Base-by-base conservation (phyloP, 2,113 vertebrate species). In the Nipponia nippon region DNA sequence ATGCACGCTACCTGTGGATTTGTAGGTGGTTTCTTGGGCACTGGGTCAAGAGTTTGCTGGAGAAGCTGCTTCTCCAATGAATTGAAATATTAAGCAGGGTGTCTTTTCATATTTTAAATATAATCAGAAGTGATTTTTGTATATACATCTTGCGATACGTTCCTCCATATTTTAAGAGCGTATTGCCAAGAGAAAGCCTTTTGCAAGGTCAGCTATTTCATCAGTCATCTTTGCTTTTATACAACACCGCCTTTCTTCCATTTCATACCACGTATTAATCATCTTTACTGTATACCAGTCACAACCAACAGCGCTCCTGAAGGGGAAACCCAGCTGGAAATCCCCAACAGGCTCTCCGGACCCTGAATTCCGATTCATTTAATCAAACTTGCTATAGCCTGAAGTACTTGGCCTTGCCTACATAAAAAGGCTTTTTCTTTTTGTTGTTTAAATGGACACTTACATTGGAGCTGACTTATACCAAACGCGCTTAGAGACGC, bases 291-390 rank as follows among this genome's bases (percentile, higher is more conserved):
- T 13, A 30, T 6, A 38, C 73, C 0, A 0, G 50, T 79, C 44
- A 46, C 29, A 82, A 36, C 65, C 80, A 46, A 66, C 3, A 1
- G 62, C 0, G 0, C 36, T 79, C 71, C 3, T 9, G 16, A 61
- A 59, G 85, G 79, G 93, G 76, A 95, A 96, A 92, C 22, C 75
- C 92, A 61, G 22, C 67, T 89, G 91, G 94, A 96, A 96, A 94
- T 92, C 89, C 95, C 95, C 90, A 93, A 1, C 30, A 42, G 75
- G 40, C 90, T 72, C 67, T 88, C 76, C 6, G 7, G n/a, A 65
- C 71, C 69, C 88, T 38, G 62, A 86, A 93, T 83, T 86, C 84
- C 0, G 0, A 85, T 58, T 61, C 34, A 27, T 53, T 91, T 63
- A 63, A 69, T 53, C 84, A 89, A 71, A 83, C 46, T 22, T 89